phyloP scores from a whole-genome alignment of 2,797 vertebrate species.

The Characodon lateralis region DNA sequence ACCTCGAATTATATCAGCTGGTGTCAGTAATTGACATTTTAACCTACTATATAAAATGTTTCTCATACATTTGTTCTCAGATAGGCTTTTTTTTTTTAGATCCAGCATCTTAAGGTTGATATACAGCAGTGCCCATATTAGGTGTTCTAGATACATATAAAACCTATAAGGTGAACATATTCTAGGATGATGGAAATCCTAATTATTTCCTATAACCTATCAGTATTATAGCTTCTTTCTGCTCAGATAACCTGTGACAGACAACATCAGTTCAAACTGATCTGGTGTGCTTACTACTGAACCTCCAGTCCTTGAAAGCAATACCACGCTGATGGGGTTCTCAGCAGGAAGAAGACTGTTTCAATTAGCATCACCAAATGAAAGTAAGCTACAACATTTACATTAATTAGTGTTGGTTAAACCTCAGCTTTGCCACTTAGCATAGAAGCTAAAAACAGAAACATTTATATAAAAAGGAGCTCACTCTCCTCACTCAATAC shows the following conservation, averaged over 20 bases:
- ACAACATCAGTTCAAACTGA: constrained; percentile 18
- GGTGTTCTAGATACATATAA: neutral
- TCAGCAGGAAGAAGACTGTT: constrained; percentile 29
- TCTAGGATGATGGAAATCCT: constrained; percentile 27
- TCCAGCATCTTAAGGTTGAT: neutral
- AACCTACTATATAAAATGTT: neutral
- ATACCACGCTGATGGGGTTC: constrained; percentile 42
- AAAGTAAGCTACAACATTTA: constrained; percentile 60
- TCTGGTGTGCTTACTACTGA: constrained; percentile 44
- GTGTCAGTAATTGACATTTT: neutral
- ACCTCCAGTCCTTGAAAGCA: constrained; percentile 26
- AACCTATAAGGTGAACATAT: constrained; percentile 16
- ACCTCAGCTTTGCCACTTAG: constrained; percentile 34
- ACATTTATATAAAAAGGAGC: constrained; percentile 4
- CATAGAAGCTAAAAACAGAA: constrained; percentile 20
- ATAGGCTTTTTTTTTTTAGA: neutral
- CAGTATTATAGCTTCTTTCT: constrained; percentile 20
- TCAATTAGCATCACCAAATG: constrained; percentile 52
- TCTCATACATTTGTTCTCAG: too few relatives aligned
- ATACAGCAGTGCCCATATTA: neutral
- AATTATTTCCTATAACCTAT: constrained; percentile 19
- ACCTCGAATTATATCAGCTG: neutral
- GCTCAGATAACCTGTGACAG: constrained; percentile 27
- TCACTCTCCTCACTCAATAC: constrained; percentile 38
- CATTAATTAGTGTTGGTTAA: constrained; percentile 55